Conservation (phyloP, 2,888 invertebrate genomes). For the Melanchra persicariae region DNA sequence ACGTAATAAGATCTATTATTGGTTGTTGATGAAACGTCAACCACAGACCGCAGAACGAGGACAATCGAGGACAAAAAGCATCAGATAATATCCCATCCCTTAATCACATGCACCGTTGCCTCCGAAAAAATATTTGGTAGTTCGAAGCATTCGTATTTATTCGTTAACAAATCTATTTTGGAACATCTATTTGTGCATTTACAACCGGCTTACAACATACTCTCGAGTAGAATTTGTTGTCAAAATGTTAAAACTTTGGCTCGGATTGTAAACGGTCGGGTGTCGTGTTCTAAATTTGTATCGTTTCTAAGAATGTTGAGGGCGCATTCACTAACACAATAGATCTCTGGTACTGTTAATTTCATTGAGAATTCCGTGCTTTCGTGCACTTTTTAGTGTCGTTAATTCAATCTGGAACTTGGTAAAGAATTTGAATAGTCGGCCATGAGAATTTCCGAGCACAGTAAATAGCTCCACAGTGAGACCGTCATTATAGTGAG, state of each 20-base stretch:
- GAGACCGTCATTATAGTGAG: slow-evolving; percentile 83
- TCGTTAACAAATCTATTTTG: slow-evolving; percentile 83
- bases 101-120: slow-evolving; percentile 90
- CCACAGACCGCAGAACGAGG: slow-evolving; percentile 89
- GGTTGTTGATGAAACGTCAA: slow-evolving; percentile 72
- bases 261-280: slow-evolving; percentile 68
- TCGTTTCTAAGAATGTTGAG: slow-evolving; percentile 81
- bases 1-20: slow-evolving; percentile 75
- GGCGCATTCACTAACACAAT: slow-evolving; percentile 76
- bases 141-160: slow-evolving; percentile 82
- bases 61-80: slow-evolving; percentile 85
- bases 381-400: slow-evolving; percentile 82
- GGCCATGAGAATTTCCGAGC: slow-evolving; percentile 82
- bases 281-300: slow-evolving; percentile 84
- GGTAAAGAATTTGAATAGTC: slow-evolving; percentile 80
- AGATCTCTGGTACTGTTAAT: slow-evolving; percentile 83
- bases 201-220: slow-evolving; percentile 80
- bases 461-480: slow-evolving; percentile 81
- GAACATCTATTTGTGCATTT: slow-evolving; percentile 81
- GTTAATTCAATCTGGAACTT: slow-evolving; percentile 82
- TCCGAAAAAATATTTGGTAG: slow-evolving; percentile 87
- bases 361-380: slow-evolving; percentile 79
- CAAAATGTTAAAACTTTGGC: slow-evolving; percentile 79
- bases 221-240: slow-evolving; percentile 78
- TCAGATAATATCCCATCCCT: slow-evolving; percentile 89